Evolutionary conservation across 2,888 invertebrate species (phyloP), one percentile per base, ranked within the genome.

Genomic region (Luperina testacea): DNA sequence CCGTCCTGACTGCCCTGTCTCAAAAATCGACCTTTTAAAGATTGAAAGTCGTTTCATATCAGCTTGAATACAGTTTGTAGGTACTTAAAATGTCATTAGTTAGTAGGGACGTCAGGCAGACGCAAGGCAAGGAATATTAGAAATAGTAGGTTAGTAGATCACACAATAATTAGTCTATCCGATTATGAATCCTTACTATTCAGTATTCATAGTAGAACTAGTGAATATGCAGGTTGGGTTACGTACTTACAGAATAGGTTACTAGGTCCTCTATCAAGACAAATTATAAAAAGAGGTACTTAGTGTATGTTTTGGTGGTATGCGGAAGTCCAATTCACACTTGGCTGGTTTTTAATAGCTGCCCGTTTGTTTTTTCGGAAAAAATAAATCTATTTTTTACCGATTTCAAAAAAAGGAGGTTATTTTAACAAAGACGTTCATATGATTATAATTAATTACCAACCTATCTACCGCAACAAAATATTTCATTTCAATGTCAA

Each of bases 171-270:
- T 64, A 57, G 42, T 57, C 42, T 20, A 80, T 59, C 69, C 69
- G 48, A 82, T 79, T 80, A 69, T 32, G 83, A 80, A 83, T 45
- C 83, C 83, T 69, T 83, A 82, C 53, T 82, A 64, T 69, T 27
- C 45, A 61, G 61, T 51, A 80, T 61, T 27, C 27, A 48, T 59
- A 65, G 38, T 38, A 5, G 38, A 48, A 48, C 42, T 69, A 32
- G 48, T 61, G 20, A 42, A 71, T 53, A 32, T 53, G 61, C 51
- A 32, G 59, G 51, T 71, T 61, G 5, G 42, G 20, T 27, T 27
- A 61, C 17, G 17, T 17, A 79, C 42, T 72, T 15, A 38, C 8
- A 48, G n/a, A 45, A 6, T 13, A 59, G 8, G n/a, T 69, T 27
- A 64, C 42, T 45, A 7, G 17, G 27, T 20, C 74, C 53, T 74